Percentiles rank a stretch among this genome's conserved stretches.
Conservation (phyloP, 1,140 invertebrate genomes). For the Drosophila pruinosa region DNA sequence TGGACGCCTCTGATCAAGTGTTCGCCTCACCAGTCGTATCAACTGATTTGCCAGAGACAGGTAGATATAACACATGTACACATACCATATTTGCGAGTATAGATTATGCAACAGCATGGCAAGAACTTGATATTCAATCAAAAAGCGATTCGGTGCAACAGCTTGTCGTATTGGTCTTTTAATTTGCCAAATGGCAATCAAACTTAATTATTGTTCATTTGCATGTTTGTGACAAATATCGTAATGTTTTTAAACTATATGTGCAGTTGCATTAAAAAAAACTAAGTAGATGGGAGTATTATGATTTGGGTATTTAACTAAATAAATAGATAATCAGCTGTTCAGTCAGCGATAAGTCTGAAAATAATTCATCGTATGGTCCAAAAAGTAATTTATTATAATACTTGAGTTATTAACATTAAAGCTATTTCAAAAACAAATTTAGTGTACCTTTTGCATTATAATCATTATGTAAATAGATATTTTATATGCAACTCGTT, state of each 20-base stretch:
- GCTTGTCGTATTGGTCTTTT: constrained; percentile 74
- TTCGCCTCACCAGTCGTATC: constrained; percentile 14
- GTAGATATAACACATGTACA: constrained; percentile 34
- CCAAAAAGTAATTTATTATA: no score
- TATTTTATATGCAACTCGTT: constrained; percentile 41
- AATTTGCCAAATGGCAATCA: constrained; percentile 34
- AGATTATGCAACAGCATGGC: constrained; percentile 46
- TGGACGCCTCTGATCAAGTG: constrained; percentile 8
- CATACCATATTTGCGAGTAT: background rate
- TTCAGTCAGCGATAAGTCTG: background rate
- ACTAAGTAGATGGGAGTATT: background rate
- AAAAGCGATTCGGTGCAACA: constrained; percentile 22
- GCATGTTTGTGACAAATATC: background rate
- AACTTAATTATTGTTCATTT: constrained; percentile 4
- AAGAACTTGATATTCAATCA: constrained; percentile 73
- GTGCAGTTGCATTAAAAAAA: background rate
- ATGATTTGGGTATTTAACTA: background rate
- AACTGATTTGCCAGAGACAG: constrained; percentile 50
- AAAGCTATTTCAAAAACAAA: no score
- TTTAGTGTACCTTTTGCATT: background rate
- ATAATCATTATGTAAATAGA: background rate
- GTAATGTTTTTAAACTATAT: background rate
- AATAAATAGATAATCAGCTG: background rate
- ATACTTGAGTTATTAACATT: no score
- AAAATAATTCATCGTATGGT: no score